These are phyloP conservation scores for Saxidomus purpurata DNA, from an alignment of 1,140 invertebrate genomes.

Conservation along the genomic window DNA sequence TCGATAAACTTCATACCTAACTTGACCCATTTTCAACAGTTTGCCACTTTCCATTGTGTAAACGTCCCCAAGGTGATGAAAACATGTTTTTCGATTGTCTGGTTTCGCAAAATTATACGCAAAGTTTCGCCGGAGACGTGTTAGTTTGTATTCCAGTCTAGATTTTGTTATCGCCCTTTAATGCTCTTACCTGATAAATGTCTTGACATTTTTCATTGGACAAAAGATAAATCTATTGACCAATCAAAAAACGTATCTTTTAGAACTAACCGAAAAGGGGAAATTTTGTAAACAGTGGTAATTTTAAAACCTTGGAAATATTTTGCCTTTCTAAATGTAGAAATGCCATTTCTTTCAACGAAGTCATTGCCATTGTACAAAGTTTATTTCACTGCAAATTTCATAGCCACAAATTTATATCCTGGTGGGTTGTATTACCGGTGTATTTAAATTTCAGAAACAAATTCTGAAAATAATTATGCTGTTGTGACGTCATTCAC, in stretches of 20 bases:
- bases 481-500: too few relatives aligned
- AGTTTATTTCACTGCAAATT: too few relatives aligned
- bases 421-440: too few relatives aligned
- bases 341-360: too few relatives aligned
- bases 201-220: not conserved
- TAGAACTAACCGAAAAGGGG: not conserved
- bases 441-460: too few relatives aligned
- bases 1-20: constrained; percentile 40
- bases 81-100: constrained; percentile 28
- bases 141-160: not conserved
- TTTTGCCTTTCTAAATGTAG: too few relatives aligned
- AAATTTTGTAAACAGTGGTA: constrained; percentile 20
- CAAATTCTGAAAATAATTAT: too few relatives aligned
- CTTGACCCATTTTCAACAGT: constrained; percentile 36
- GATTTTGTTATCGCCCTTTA: constrained; percentile 11
- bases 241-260: not conserved
- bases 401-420: too few relatives aligned
- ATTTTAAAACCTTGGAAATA: too few relatives aligned
- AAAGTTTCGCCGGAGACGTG: not conserved
- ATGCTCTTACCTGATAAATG: not conserved
- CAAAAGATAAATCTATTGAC: not conserved
- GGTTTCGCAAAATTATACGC: constrained; percentile 11
- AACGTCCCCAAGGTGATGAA: constrained; percentile 65
- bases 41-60: constrained; percentile 58
- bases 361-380: too few relatives aligned